These are phyloP conservation scores for Rhynchotus rufescens DNA, from an alignment of 2,797 vertebrate genomes.

Conservation along the genomic window DNA sequence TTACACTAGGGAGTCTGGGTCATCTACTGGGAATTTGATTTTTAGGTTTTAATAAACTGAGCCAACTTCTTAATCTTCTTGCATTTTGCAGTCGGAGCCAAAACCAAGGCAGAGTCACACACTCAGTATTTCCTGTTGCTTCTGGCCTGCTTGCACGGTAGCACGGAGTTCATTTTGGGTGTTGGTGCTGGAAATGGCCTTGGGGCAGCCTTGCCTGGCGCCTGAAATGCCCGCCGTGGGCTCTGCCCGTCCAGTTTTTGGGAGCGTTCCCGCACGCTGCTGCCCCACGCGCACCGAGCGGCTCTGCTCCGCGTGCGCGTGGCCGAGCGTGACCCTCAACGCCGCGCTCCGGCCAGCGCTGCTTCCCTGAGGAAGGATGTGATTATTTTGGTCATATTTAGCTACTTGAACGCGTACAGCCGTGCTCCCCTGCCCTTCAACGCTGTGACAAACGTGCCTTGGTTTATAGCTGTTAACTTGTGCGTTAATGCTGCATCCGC, in stretches of 20 bases:
- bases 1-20: slow-evolving; percentile 17
- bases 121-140: fast-evolving
- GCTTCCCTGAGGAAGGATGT: neutral
- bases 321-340: no score
- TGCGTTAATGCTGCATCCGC: fast-evolving
- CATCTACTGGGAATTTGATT: neutral
- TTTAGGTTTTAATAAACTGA: neutral
- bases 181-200: neutral
- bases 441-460: fast-evolving
- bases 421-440: fast-evolving
- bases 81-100: neutral
- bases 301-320: no score
- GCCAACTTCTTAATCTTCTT: neutral
- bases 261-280: neutral
- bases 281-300: no score
- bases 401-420: neutral
- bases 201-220: fast-evolving
- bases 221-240: fast-evolving
- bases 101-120: fast-evolving
- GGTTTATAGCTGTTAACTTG: fast-evolving
- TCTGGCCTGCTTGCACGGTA: fast-evolving
- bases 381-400: neutral
- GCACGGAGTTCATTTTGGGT: fast-evolving
- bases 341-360: neutral
- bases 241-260: fast-evolving